Conservation (phyloP, 2,113 vertebrate species). For the Campylomormyrus numenius region DNA sequence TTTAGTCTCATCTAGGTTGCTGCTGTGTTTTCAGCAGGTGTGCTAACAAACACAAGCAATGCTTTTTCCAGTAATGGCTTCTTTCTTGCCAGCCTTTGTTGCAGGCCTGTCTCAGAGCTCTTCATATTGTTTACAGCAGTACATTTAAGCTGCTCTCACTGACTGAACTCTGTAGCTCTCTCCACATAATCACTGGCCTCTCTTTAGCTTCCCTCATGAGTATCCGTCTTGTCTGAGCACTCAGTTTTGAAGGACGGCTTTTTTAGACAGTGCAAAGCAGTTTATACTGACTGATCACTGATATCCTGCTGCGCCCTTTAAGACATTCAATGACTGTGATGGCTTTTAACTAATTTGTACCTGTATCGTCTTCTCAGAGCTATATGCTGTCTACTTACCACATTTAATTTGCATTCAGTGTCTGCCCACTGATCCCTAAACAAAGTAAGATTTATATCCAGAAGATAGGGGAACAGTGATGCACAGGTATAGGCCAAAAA, state of each 20-base stretch:
- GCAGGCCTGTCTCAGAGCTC: background rate
- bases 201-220: background rate
- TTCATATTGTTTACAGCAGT: background rate
- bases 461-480: background rate
- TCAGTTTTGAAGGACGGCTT: background rate
- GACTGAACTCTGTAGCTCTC: background rate
- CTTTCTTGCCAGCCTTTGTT: background rate
- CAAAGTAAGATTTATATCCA: background rate
- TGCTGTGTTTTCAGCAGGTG: background rate
- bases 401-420: background rate
- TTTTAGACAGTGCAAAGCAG: background rate
- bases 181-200: background rate
- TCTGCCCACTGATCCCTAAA: background rate
- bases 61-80: background rate
- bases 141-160: background rate
- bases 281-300: background rate
- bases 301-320: background rate
- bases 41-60: background rate
- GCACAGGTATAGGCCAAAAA: background rate
- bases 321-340: background rate
- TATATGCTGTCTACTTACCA: background rate
- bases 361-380: background rate
- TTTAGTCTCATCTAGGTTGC: background rate
- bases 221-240: background rate
- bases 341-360: background rate